phyloP scores from a whole-genome alignment of 2,797 vertebrate species.

The Okamejei kenojei region DNA sequence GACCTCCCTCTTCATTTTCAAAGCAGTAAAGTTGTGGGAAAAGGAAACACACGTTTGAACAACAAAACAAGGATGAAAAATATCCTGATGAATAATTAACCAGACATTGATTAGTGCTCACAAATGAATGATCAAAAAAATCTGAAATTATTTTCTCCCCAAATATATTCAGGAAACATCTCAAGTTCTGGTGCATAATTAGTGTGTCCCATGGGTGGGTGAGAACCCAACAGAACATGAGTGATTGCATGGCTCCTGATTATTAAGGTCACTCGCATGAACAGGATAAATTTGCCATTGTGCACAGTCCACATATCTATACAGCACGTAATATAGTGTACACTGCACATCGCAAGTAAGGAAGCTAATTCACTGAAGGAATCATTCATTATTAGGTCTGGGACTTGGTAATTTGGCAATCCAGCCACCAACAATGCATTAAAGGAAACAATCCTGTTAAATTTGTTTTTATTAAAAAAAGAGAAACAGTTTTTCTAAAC shows the following conservation, averaged over 20 bases:
- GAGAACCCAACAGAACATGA: neutral
- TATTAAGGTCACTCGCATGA: conserved; percentile 30
- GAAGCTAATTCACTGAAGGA: neutral
- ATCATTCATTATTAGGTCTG: neutral
- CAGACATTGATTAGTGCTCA: conserved; percentile 25
- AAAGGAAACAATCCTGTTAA: neutral
- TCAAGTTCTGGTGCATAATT: conserved; percentile 14
- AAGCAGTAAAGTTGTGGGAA: neutral
- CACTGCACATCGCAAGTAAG: neutral
- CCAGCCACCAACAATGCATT: neutral
- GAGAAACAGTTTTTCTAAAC: neutral
- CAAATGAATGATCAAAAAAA: conserved; percentile 37
- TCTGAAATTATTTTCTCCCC: conserved; percentile 28
- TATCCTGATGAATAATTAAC: conserved; percentile 37
- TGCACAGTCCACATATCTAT: neutral
- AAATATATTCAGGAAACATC: conserved; percentile 35
- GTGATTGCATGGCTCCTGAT: conserved; percentile 11
- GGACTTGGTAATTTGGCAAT: neutral
- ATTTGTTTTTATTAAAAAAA: neutral
- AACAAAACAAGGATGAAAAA: conserved; percentile 20
- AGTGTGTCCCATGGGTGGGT: conserved; percentile 1
- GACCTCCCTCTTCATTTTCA: neutral
- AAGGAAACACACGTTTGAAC: neutral
- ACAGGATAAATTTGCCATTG: conserved; percentile 3
- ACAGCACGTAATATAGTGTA: neutral